These are phyloP conservation scores for Trinorchestia longiramus DNA, from an alignment of 1,140 invertebrate species.

Conservation along the genomic window DNA sequence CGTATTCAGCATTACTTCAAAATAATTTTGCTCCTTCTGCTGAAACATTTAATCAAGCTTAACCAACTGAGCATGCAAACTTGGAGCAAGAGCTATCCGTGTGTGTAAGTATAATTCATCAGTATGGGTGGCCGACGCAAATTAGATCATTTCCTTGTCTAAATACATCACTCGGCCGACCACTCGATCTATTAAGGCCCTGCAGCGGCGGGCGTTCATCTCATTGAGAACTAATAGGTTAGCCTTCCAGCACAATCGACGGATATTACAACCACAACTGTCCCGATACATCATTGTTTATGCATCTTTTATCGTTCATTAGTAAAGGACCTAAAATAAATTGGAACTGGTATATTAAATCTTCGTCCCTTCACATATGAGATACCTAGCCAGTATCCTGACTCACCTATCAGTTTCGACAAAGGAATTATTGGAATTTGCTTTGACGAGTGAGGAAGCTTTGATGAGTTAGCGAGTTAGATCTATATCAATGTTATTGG, in stretches of 20 bases:
- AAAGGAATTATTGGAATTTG: not conserved
- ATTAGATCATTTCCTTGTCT: constrained; percentile 54
- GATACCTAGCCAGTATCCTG: not conserved
- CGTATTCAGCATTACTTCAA: not conserved
- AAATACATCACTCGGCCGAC: constrained; percentile 48
- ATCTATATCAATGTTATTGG: not conserved
- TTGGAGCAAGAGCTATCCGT: not conserved
- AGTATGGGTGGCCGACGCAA: constrained; percentile 51
- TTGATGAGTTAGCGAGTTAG: not conserved
- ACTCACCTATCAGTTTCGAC: not conserved
- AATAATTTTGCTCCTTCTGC: not conserved
- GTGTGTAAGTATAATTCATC: constrained; percentile 35
- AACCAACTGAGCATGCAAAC: not conserved
- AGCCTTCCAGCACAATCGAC: constrained; percentile 45
- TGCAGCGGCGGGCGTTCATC: constrained; percentile 31
- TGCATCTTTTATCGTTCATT: constrained; percentile 55
- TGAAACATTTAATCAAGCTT: not conserved
- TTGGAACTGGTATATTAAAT: constrained; percentile 32
- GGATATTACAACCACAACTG: constrained; percentile 55
- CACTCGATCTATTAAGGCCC: constrained; percentile 53
- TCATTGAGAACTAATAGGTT: constrained; percentile 51
- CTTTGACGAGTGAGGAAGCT: constrained; percentile 6
- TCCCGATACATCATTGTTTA: constrained; percentile 55
- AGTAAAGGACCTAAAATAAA: constrained; percentile 51
- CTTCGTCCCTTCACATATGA: constrained; percentile 26